phyloP scores from a whole-genome alignment of 2,113 vertebrate species.

The Etheostoma spectabile region DNA sequence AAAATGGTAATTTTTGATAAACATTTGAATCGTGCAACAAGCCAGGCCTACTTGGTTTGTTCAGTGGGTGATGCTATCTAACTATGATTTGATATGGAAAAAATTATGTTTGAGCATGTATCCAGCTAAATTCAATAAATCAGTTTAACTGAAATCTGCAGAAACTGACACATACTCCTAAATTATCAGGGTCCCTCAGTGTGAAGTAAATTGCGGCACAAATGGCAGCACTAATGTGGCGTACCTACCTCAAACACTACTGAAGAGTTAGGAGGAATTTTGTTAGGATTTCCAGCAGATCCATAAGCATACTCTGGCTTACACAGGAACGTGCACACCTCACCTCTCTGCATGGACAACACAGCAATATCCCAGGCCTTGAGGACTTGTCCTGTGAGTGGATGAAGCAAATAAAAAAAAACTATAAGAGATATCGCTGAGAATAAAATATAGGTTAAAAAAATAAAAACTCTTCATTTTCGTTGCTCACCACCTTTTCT shows the following conservation, averaged over 20 bases:
- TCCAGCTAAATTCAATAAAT: no score
- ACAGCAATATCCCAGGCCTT: conserved; percentile 95
- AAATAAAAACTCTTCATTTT: no score
- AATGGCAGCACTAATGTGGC: conserved; percentile 1
- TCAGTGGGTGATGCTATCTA: no score
- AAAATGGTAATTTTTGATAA: no score
- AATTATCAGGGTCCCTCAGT: conserved; percentile 22
- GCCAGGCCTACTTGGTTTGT: no score
- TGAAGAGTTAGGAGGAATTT: conserved; percentile 91
- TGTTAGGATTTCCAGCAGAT: conserved; percentile 89
- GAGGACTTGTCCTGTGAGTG: conserved; percentile 91
- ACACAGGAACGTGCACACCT: conserved; percentile 91
- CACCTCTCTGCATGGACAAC: conserved; percentile 93
- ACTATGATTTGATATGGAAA: no score
- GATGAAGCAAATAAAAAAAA: background rate
- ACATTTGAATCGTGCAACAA: no score
- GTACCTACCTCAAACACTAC: conserved; percentile 90
- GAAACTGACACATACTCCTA: conserved; percentile 26
- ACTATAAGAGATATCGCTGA: background rate
- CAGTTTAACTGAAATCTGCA: background rate
- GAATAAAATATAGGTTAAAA: no score
- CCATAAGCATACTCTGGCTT: conserved; percentile 94
- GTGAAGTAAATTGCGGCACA: conserved; percentile 1
- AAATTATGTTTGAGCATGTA: no score
- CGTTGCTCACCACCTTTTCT: no score